phyloP scores from a whole-genome alignment of 1,140 invertebrate genomes.

The Contarinia nasturtii region DNA sequence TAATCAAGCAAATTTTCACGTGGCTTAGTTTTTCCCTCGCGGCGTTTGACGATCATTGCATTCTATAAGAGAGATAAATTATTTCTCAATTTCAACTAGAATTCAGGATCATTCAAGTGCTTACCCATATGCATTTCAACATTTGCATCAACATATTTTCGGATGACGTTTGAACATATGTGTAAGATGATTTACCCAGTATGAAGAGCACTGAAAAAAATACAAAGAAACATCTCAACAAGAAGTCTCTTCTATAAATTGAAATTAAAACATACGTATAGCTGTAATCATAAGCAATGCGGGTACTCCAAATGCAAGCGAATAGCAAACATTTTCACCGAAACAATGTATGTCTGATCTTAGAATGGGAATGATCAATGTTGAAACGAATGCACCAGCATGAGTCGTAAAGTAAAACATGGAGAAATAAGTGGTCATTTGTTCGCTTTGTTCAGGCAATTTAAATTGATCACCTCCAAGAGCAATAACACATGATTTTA shows the following conservation, averaged over 20 bases:
- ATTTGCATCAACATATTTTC: too few relatives aligned
- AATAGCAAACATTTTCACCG: constrained; percentile 44
- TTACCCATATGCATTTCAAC: too few relatives aligned
- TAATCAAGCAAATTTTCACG: constrained; percentile 61
- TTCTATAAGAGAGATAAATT: background rate
- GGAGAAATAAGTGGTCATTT: constrained; percentile 53
- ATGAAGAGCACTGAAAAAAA: too few relatives aligned
- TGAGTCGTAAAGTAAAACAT: constrained; percentile 72
- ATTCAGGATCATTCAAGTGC: too few relatives aligned
- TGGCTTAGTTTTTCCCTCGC: constrained; percentile 24
- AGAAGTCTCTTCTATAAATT: too few relatives aligned
- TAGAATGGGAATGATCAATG: constrained; percentile 54
- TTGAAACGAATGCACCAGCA: constrained; percentile 55
- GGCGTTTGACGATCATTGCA: background rate
- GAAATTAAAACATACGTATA: constrained; percentile 36
- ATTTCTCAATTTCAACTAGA: too few relatives aligned
- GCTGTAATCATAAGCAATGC: constrained; percentile 48
- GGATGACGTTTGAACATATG: too few relatives aligned
- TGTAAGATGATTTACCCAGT: too few relatives aligned
- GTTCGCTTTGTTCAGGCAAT: constrained; percentile 32
- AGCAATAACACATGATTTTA: constrained; percentile 67
- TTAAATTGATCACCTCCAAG: constrained; percentile 70
- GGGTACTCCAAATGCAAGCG: constrained; percentile 65
- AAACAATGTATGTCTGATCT: constrained; percentile 49
- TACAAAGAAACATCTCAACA: too few relatives aligned